Base-by-base conservation (phyloP, 2,797 vertebrate species). In the Phyllotis vaccarum region DNA sequence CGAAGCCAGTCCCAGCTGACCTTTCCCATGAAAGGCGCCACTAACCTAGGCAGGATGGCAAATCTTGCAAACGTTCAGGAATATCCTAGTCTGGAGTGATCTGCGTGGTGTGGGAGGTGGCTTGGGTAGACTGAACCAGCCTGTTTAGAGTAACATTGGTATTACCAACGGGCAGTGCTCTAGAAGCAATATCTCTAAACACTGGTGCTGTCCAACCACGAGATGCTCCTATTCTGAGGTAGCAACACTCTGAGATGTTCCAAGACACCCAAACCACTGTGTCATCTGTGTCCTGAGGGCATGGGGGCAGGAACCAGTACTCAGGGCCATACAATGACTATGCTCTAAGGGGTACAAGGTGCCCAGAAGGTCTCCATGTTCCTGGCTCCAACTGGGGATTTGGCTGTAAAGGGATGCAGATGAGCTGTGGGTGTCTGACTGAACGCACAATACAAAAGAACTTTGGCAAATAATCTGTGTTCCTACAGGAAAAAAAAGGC, bases 401-500 rank as follows among this genome's bases (percentile, higher is more conserved):
- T 96, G 95, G 96, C 96, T 49, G 12, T 6, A 79, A 52, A 80
- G 75, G 66, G 68, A 54, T 70, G 54, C 79, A 75, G 70, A 75
- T 43, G 92, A 95, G 40, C 24, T 0, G 43, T 12, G 85, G 88
- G 86, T 74, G 74, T 75, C 94, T 70, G 16, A 66, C 74, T 56
- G 54, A 90, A 29, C 74, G 81, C 22, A 17, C 1, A 31, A 40
- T 5, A 37, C 1, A 6, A 54, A 83, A 89, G 72, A 70, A 70
- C 64, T 86, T 96, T 96, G 97, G 96, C 96, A 95, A 66, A 82
- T 3, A n/a, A 79, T 89, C 66, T 52, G 29, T 0, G 0, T 80
- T 75, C 56, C 79, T 90, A 37, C 19, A 34, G 74, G 86, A 21
- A 54, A 87, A 81, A 86, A 6, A 34, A 85, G 88, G 29, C 54